phyloP scores from a whole-genome alignment of 2,113 vertebrate genomes.

The Macrotis lagotis region DNA sequence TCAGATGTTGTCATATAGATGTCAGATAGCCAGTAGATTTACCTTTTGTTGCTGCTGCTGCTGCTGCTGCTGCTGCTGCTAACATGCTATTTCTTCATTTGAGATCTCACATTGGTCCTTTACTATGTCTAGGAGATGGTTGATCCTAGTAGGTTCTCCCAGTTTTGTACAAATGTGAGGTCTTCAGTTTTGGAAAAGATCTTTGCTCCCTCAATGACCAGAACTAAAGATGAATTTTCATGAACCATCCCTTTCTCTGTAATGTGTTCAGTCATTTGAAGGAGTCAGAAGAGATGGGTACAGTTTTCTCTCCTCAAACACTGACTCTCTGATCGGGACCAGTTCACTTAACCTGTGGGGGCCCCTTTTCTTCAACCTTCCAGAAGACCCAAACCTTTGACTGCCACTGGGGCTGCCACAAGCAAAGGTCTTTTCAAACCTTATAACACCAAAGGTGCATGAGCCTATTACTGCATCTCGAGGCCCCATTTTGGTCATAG shows the following conservation, averaged over 20 bases:
- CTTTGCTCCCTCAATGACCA: not conserved
- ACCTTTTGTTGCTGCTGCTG: not conserved
- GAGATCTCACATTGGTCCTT: too few relatives aligned
- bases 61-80: not conserved
- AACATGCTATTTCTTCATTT: accelerated
- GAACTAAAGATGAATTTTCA: not conserved
- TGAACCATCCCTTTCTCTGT: not conserved
- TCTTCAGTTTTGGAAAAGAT: not conserved
- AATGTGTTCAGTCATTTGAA: not conserved
- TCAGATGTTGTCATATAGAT: not conserved
- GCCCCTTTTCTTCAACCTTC: not conserved
- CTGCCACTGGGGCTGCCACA: not conserved
- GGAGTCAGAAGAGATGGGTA: not conserved
- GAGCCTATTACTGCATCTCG: not conserved
- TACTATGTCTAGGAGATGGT: accelerated
- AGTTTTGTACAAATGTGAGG: not conserved
- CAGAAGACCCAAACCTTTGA: not conserved
- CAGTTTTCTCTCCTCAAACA: not conserved
- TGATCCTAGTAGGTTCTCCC: accelerated
- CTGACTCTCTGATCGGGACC: not conserved
- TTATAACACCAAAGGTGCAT: not conserved
- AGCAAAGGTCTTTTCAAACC: not conserved
- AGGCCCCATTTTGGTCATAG: not conserved
- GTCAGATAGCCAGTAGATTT: not conserved
- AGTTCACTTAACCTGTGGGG: not conserved